Evolutionary conservation across 92 coral and sea anemone species (phyloP), one percentile per base, ranked within the genome.

Genomic region (Paramuricea clavata): DNA sequence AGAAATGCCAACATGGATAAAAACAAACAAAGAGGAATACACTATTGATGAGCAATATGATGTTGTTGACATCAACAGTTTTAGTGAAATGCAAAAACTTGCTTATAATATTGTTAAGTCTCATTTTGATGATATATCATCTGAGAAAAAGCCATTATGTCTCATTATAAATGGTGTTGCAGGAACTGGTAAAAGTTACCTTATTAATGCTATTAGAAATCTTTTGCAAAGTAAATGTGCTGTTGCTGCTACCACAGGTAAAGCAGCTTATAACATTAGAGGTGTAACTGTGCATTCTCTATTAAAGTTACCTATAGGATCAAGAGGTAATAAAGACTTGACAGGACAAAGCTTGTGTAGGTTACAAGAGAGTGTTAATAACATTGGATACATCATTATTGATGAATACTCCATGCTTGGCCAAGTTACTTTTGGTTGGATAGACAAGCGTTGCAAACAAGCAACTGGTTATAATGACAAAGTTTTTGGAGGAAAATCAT

Each of bases 271-370:
- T 44, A 83, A 83, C 35, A 82, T 82, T 3, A 12, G 59, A 50
- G 59, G 59, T 3, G 11, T 50, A 3, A 50, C 59, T 12, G 59
- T 50, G 17, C 59, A 50, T 50, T 50, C 59, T 50, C 11, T 50
- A 50, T 50, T 19, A 19, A 50, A 50, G 22, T 50, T 50, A 50
- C 59, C 59, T 50, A 19, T 50, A 50, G 86, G 86, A 16, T 22
- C 77, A 43, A 60, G 0, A 49, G 57, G 88, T 26, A 49, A 69
- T 16, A 85, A 86, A 85, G 92, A 85, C 31, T 57, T 89, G 10
- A 52, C 86, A 77, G 86, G 90, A 17, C 76, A 90, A 59, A 22
- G n/a, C 54, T 39, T 90, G 36, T 41, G 77, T 57, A 89, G 90
- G 54, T 34, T 89, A 12, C 93, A 89, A 30, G 42, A 86, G 15